These are phyloP conservation scores for Auanema freiburgensis DNA, from an alignment of 2,888 invertebrate genomes.

Conservation along the genomic window DNA sequence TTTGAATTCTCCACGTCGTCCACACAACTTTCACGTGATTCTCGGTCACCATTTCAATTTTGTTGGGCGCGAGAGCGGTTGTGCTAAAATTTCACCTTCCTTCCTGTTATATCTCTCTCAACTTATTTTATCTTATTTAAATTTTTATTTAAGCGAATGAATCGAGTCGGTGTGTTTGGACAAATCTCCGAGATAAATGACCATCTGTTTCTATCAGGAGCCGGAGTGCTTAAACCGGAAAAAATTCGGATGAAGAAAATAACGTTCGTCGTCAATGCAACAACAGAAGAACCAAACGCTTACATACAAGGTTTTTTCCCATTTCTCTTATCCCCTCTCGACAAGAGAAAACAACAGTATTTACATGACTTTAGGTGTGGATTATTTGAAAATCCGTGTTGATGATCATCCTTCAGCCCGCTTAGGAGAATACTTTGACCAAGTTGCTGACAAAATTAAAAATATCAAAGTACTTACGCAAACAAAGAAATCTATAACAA, in stretches of 20 bases:
- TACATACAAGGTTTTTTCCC: conserved; percentile 62
- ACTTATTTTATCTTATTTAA: neutral
- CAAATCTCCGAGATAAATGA: conserved; percentile 74
- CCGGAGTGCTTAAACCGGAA: conserved; percentile 76
- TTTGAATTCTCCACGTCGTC: too few species aligned
- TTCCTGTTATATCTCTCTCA: neutral
- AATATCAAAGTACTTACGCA: conserved; percentile 43
- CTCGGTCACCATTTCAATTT: too few species aligned
- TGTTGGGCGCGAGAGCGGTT: too few species aligned
- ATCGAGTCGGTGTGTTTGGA: conserved; percentile 55
- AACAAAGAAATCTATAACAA: neutral
- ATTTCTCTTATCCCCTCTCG: neutral
- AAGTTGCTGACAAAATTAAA: conserved; percentile 64
- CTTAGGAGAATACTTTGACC: conserved; percentile 77
- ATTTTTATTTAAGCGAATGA: conserved; percentile 23
- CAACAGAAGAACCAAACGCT: conserved; percentile 77
- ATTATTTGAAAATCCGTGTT: conserved; percentile 76
- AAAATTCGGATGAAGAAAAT: conserved; percentile 74
- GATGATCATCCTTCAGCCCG: conserved; percentile 78
- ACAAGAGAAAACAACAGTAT: neutral
- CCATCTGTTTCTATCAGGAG: conserved; percentile 79
- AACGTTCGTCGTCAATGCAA: conserved; percentile 80
- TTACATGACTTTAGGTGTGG: conserved; percentile 63
- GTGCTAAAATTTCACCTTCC: neutral
- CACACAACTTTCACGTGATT: too few species aligned